Evolutionary conservation across 2,797 vertebrate species (phyloP).

Genomic region (Echeneis naucrates): DNA sequence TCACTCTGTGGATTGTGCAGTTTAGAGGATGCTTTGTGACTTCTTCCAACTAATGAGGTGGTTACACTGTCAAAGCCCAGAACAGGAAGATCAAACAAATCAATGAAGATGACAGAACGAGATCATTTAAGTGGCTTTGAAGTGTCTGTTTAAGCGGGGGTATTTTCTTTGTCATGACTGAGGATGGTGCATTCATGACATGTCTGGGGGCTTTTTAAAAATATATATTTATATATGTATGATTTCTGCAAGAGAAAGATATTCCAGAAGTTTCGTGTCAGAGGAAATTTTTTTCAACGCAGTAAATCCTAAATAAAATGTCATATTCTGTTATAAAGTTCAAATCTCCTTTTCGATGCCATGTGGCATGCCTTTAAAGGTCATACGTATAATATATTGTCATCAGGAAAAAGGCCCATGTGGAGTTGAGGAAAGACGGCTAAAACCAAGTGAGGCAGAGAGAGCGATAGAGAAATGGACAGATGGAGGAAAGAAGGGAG

Average conservation of each 20-base stretch:
- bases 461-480: background rate
- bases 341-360: constrained; percentile 40
- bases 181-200: background rate
- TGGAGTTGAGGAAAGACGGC: constrained; percentile 32
- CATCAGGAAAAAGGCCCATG: constrained; percentile 25
- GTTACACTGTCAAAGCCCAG: constrained; percentile 26
- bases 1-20: constrained; percentile 24
- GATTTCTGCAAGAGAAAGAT: constrained; percentile 9
- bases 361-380: constrained; percentile 51
- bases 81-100: constrained; percentile 44
- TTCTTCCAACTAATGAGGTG: constrained; percentile 48
- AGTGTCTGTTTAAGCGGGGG: constrained; percentile 30
- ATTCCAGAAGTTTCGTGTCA: constrained; percentile 37
- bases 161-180: constrained; percentile 2
- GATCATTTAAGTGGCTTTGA: constrained; percentile 40
- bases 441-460: constrained; percentile 20
- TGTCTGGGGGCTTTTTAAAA: background rate
- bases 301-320: constrained; percentile 19
- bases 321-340: constrained; percentile 33
- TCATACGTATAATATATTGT: constrained; percentile 45
- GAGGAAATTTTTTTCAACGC: constrained; percentile 13
- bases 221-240: background rate
- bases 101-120: constrained; percentile 37
- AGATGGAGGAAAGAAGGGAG: constrained; percentile 35
- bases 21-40: constrained; percentile 35